Conservation (phyloP, 1,140 invertebrate species). For the Drosophila fuyamai region DNA sequence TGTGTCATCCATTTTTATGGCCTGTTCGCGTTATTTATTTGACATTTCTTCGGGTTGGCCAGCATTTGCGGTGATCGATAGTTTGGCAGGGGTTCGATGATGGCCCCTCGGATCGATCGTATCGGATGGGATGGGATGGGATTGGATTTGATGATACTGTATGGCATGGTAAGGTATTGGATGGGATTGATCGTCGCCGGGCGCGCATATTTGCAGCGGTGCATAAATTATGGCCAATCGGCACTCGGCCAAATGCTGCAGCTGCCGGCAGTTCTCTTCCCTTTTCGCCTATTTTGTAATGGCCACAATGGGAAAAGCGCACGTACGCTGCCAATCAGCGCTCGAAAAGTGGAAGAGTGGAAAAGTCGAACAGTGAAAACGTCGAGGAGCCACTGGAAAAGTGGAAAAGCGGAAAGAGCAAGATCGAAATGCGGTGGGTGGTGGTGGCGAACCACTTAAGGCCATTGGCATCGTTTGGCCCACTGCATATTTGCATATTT, state of each 20-base stretch:
- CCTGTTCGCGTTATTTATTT: constrained; percentile 75
- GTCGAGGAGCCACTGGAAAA: constrained; percentile 6
- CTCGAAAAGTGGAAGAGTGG: constrained; percentile 4
- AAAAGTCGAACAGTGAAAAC: constrained; percentile 10
- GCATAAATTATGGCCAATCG: constrained; percentile 69
- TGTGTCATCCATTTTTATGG: constrained; percentile 56
- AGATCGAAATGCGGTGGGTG: constrained; percentile 8
- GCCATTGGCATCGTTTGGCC: constrained; percentile 58
- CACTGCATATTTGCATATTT: constrained; percentile 54
- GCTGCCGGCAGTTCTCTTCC: constrained; percentile 8
- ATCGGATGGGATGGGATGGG: constrained; percentile 19
- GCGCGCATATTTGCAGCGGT: constrained; percentile 61
- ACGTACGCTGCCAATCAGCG: constrained; percentile 69
- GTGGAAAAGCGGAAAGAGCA: not conserved
- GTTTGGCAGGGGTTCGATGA: constrained; percentile 36
- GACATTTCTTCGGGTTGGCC: constrained; percentile 70
- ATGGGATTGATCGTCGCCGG: constrained; percentile 42
- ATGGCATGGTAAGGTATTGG: constrained; percentile 21
- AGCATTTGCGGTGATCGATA: constrained; percentile 61
- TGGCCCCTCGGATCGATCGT: constrained; percentile 24
- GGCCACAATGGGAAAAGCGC: constrained; percentile 48
- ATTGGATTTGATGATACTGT: constrained; percentile 34
- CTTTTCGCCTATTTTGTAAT: constrained; percentile 22
- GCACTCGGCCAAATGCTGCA: constrained; percentile 61
- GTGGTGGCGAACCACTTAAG: constrained; percentile 33